These are phyloP conservation scores for Porites rus DNA, from an alignment of 92 coral and sea anemone genomes.

Conservation along the genomic window DNA sequence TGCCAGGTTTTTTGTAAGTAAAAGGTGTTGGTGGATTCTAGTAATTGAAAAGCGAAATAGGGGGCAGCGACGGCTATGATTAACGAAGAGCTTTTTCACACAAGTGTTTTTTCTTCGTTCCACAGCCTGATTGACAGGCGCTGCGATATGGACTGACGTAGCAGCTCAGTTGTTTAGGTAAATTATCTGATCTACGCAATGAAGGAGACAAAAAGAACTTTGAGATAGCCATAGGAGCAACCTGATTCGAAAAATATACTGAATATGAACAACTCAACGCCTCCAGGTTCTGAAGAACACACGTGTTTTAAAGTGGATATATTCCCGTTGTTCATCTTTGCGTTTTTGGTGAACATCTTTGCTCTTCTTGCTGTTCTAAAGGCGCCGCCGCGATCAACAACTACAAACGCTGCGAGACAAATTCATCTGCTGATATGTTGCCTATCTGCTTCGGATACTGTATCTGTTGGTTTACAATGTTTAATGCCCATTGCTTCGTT, in stretches of 20 bases:
- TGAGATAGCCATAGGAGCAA: no score
- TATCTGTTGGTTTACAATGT: slow-evolving; percentile 33
- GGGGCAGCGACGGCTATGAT: no score
- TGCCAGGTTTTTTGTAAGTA: no score
- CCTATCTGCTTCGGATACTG: slow-evolving; percentile 32
- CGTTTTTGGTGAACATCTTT: slow-evolving; percentile 14
- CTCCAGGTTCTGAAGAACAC: background rate
- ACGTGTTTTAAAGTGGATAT: slow-evolving; percentile 34
- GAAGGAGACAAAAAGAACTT: background rate
- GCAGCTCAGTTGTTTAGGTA: no score
- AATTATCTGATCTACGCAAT: no score
- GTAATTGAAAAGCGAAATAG: no score
- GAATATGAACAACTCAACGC: slow-evolving; percentile 8
- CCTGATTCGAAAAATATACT: background rate
- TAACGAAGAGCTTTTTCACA: no score
- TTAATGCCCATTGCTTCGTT: slow-evolving; percentile 47
- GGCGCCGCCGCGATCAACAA: background rate
- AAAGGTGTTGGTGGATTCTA: no score
- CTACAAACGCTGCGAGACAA: background rate
- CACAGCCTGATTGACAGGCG: no score
- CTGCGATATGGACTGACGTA: no score
- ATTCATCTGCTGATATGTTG: slow-evolving; percentile 36
- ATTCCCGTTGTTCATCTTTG: slow-evolving; percentile 42
- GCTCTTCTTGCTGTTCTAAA: slow-evolving; percentile 32
- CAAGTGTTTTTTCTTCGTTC: no score